A percentile compares a stretch with the other conserved stretches of the same genome.
phyloP scores from a whole-genome alignment of 2,888 invertebrate genomes.

The Spodoptera picta region DNA sequence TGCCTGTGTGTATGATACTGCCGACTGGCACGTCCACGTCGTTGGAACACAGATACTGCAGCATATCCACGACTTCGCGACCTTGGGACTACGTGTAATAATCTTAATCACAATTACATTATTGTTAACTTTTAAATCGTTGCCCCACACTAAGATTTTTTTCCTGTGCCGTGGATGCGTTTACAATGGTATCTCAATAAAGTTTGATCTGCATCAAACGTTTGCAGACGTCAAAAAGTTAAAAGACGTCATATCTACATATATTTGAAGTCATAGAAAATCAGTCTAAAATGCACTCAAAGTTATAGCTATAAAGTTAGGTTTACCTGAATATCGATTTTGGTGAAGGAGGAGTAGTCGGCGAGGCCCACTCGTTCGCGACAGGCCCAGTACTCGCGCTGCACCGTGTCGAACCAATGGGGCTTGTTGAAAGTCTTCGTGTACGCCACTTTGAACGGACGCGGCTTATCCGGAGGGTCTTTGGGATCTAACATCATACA shows the following conservation, averaged over 20 bases:
- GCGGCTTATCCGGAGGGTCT: constrained; percentile 60
- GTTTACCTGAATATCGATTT: constrained; percentile 96
- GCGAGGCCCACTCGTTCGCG: constrained; percentile 97
- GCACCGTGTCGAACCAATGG: constrained; percentile 96
- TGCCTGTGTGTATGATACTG: constrained; percentile 98
- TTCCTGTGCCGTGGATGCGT: too few relatives aligned
- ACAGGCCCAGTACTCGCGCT: constrained; percentile 97
- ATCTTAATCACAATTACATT: too few relatives aligned
- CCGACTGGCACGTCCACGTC: constrained; percentile 98
- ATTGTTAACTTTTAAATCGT: too few relatives aligned
- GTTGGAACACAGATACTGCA: constrained; percentile 98
- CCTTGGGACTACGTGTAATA: constrained; percentile 91
- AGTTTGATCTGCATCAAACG: too few relatives aligned
- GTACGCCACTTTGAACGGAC: constrained; percentile 91
- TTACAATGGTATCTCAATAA: too few relatives aligned
- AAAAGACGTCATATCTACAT: too few relatives aligned
- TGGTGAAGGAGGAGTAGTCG: constrained; percentile 99
- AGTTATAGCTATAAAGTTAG: not conserved
- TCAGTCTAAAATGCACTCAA: not conserved
- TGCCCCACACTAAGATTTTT: too few relatives aligned
- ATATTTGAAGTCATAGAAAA: too few relatives aligned
- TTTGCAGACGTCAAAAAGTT: too few relatives aligned
- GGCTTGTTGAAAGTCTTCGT: constrained; percentile 97
- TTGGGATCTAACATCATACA: constrained; percentile 77
- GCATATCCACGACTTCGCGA: constrained; percentile 94